phyloP scores from a whole-genome alignment of 2,888 invertebrate species.

The Hypolimnas misippus region DNA sequence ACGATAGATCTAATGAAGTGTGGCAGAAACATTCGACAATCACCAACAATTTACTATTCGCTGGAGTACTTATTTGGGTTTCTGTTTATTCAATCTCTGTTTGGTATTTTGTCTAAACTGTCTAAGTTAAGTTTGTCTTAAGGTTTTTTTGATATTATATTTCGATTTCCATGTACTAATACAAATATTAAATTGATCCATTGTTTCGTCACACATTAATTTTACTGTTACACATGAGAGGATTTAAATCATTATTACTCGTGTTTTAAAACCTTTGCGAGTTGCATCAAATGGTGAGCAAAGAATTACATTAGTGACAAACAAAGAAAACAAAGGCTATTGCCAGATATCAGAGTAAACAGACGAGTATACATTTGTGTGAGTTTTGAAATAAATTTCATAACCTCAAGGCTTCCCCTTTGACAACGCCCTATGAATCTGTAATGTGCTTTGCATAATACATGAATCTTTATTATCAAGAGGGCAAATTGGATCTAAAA shows the following conservation, averaged over 20 bases:
- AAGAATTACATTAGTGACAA: background rate
- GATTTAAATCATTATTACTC: no score
- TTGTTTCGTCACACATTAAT: no score
- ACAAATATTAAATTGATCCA: no score
- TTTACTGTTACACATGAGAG: no score
- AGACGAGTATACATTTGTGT: slow-evolving; percentile 2
- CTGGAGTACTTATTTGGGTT: background rate
- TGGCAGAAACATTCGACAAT: slow-evolving; percentile 48
- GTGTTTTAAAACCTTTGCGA: no score
- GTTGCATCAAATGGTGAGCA: no score
- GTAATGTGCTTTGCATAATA: slow-evolving; percentile 33
- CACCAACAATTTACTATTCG: background rate
- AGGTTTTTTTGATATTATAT: no score
- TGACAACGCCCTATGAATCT: slow-evolving; percentile 39
- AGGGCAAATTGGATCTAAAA: slow-evolving; percentile 25
- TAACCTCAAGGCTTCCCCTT: slow-evolving; percentile 33
- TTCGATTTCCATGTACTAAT: no score
- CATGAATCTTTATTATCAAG: slow-evolving; percentile 24
- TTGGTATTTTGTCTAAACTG: no score
- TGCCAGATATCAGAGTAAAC: background rate
- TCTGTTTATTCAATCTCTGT: background rate
- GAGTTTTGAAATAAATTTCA: slow-evolving; percentile 39
- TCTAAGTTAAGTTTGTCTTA: no score
- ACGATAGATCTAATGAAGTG: slow-evolving; percentile 69
- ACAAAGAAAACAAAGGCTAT: background rate